Conservation (phyloP, 2,888 invertebrate genomes). For the Catonia carolina region DNA sequence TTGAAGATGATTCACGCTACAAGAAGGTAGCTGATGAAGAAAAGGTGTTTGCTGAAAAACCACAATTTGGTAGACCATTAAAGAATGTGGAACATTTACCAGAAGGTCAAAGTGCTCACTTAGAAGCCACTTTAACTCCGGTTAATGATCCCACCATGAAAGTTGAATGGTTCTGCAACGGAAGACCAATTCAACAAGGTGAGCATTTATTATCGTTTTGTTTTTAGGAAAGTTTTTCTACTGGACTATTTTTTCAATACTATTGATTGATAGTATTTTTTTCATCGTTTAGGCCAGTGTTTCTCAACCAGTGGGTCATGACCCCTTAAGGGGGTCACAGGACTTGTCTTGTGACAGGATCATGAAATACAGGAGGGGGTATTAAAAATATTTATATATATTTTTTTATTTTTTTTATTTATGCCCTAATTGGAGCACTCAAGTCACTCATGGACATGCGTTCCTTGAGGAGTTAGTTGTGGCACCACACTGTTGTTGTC, state of each 20-base stretch:
- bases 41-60: constrained; percentile 70
- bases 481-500: no score
- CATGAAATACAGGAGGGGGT: no score
- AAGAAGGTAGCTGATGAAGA: constrained; percentile 68
- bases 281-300: not conserved
- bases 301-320: no score
- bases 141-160: constrained; percentile 98
- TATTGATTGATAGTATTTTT: not conserved
- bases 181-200: constrained; percentile 79
- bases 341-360: no score
- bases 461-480: no score
- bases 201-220: constrained; percentile 5
- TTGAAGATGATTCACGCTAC: constrained; percentile 78
- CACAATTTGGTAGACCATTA: constrained; percentile 81
- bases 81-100: constrained; percentile 74
- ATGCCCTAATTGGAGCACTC: no score
- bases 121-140: constrained; percentile 92
- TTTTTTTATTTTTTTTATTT: no score
- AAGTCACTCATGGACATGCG: no score
- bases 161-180: constrained; percentile 97
- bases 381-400: no score
- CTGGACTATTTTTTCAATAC: not conserved
- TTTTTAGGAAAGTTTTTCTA: no score
- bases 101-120: constrained; percentile 82
- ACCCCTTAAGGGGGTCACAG: no score